Evolutionary conservation across 1,140 invertebrate genomes (phyloP), one percentile per base, ranked within the genome.

Genomic region (Trissolcus basalis): DNA sequence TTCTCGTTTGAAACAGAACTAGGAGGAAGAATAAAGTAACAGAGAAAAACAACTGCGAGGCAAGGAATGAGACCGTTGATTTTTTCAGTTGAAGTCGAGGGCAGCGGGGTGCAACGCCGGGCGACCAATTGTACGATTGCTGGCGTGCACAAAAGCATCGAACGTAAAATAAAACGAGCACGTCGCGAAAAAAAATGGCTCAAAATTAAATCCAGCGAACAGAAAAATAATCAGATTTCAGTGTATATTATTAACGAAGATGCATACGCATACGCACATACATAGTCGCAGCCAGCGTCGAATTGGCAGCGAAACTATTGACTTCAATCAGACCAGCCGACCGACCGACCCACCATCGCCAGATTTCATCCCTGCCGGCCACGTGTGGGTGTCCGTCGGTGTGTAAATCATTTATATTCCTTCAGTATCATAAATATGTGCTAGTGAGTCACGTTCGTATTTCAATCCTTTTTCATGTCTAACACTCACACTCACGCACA

Each of bases 201-300:
- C 74, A 80, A 85, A 86, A 86, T 87, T 86, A 87, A 87, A 87
- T 86, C 80, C 78, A 82, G 71, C 79, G 78, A 81, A 81, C 80
- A 83, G 82, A 86, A 86, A 87, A 87, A 87, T 86, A 86, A 87
- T 87, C 83, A 86, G 85, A 86, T 86, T 86, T 86, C 78, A 81
- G 78, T 83, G 82, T 86, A 84, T 85, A 86, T 86, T 86, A 87
- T 86, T 86, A 86, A 85, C 80, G 84, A 80, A 81, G 79, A 78
- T 81, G 79, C 78, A 77, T 63, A 72, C 60, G 70, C 64, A 58
- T 67, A 59, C 56, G 27, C 58, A 19, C 58, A 44, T 36, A 43
- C 59, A 53, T 12, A 44, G 11, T 13, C 43, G 12, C 56, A 19
- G 79, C 71, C 71, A 67, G 64, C 63, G 72, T 69, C 56, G 71